Percentiles rank a stretch among this genome's conserved stretches.
These are phyloP conservation scores for Catamblyrhynchus diadema DNA, from an alignment of 2,797 vertebrate species.

Conservation along the genomic window DNA sequence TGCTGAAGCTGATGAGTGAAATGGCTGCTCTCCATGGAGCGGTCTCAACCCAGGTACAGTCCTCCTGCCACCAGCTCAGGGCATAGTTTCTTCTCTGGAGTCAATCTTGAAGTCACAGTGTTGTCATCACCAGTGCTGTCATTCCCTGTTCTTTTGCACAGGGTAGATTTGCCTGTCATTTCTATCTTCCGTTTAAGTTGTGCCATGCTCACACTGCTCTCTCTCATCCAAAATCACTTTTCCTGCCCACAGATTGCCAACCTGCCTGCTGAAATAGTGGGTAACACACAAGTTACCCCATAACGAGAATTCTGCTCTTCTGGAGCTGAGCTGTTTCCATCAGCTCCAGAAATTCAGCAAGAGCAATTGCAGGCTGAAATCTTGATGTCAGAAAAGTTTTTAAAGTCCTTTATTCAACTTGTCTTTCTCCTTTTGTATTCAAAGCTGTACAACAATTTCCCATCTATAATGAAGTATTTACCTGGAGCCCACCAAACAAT, in stretches of 20 bases:
- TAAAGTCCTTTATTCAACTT: background rate
- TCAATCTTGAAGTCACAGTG: fast-evolving
- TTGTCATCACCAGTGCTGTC: background rate
- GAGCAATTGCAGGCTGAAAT: fast-evolving
- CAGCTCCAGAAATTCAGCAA: background rate
- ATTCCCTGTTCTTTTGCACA: background rate
- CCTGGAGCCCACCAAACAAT: constrained; percentile 76
- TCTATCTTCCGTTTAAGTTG: background rate
- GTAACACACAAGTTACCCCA: fast-evolving
- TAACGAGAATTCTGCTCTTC: background rate
- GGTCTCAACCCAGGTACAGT: constrained; percentile 6
- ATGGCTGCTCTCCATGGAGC: fast-evolving
- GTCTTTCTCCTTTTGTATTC: background rate
- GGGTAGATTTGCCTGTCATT: background rate
- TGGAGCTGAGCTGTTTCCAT: background rate
- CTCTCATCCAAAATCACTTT: background rate
- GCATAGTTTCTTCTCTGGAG: background rate
- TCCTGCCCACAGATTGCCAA: background rate
- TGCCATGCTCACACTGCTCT: background rate
- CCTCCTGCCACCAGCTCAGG: background rate
- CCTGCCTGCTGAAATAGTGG: fast-evolving
- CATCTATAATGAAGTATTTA: constrained; percentile 69
- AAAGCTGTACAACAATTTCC: constrained; percentile 68
- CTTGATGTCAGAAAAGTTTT: background rate
- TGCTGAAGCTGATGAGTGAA: constrained; percentile 44